Conservation (phyloP, 2,888 invertebrate species). For the Netelia melanura region DNA sequence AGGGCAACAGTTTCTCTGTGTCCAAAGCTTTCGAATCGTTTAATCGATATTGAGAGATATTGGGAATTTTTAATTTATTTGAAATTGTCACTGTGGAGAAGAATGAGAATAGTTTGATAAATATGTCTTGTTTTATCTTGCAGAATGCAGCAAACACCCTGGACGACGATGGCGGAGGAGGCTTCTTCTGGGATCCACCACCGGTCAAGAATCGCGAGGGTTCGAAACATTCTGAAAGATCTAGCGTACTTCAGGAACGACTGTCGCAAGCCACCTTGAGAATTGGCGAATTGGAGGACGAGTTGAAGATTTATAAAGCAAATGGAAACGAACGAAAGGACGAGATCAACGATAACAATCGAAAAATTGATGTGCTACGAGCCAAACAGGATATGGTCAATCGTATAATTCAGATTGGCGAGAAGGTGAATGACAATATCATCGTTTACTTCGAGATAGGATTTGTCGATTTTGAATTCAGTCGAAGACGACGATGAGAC, state of each 20-base stretch:
- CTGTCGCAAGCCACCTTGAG: conserved; percentile 82
- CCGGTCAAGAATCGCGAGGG: conserved; percentile 75
- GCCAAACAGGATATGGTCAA: conserved; percentile 84
- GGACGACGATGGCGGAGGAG: conserved; percentile 76
- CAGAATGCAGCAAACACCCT: conserved; percentile 75
- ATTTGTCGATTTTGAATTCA: too few relatives aligned
- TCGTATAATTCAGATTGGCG: conserved; percentile 83
- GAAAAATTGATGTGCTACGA: conserved; percentile 79
- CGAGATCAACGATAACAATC: conserved; percentile 79
- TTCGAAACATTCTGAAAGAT: conserved; percentile 74
- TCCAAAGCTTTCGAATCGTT: neutral
- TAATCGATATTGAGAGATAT: neutral
- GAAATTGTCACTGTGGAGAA: neutral
- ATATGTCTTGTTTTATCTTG: conserved; percentile 50
- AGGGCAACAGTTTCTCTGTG: neutral
- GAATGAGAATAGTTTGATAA: conserved; percentile 19
- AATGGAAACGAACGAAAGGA: conserved; percentile 76
- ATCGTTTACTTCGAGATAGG: neutral
- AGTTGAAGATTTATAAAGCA: conserved; percentile 74
- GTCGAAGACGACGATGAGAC: neutral
- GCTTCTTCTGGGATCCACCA: conserved; percentile 82
- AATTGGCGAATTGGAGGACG: conserved; percentile 80
- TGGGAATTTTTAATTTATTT: neutral
- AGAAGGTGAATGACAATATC: conserved; percentile 78
- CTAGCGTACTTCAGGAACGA: conserved; percentile 79